Evolutionary conservation across 2,888 invertebrate genomes (phyloP).

Genomic region (Caenorhabditis drosophilae): DNA sequence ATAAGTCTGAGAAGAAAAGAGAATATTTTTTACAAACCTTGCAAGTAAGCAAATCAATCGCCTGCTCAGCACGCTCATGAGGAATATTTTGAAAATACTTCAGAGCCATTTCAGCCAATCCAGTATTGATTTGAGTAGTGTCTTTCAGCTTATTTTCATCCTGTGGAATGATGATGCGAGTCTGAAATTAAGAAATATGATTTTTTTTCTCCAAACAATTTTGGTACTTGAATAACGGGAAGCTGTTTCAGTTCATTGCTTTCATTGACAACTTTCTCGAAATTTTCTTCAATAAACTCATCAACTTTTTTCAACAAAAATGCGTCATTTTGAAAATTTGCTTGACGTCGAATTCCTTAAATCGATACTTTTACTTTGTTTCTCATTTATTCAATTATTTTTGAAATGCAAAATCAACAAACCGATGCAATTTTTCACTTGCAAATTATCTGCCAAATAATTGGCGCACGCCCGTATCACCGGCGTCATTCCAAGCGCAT

Average conservation of each 20-base stretch:
- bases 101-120: slow-evolving; percentile 52
- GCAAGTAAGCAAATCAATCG: slow-evolving; percentile 53
- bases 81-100: slow-evolving; percentile 56
- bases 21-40: slow-evolving; percentile 54
- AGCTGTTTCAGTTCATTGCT: slow-evolving; percentile 65
- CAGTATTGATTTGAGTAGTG: slow-evolving; percentile 38
- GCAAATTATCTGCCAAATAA: slow-evolving; percentile 77
- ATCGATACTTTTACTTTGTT: slow-evolving; percentile 2
- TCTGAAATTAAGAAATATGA: slow-evolving; percentile 28
- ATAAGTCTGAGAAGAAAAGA: too few species aligned
- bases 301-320: slow-evolving; percentile 62
- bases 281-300: slow-evolving; percentile 59
- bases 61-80: slow-evolving; percentile 56
- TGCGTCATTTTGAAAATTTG: slow-evolving; percentile 66
- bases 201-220: neutral
- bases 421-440: slow-evolving; percentile 73
- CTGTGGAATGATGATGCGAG: slow-evolving; percentile 53
- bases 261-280: slow-evolving; percentile 56
- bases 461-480: slow-evolving; percentile 79
- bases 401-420: neutral
- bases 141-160: slow-evolving; percentile 37
- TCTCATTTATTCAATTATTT: neutral
- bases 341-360: slow-evolving; percentile 65
- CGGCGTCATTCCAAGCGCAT: slow-evolving; percentile 78
- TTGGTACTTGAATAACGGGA: slow-evolving; percentile 62